Conservation (phyloP, 2,797 vertebrate genomes). For the Xerus rutilus region DNA sequence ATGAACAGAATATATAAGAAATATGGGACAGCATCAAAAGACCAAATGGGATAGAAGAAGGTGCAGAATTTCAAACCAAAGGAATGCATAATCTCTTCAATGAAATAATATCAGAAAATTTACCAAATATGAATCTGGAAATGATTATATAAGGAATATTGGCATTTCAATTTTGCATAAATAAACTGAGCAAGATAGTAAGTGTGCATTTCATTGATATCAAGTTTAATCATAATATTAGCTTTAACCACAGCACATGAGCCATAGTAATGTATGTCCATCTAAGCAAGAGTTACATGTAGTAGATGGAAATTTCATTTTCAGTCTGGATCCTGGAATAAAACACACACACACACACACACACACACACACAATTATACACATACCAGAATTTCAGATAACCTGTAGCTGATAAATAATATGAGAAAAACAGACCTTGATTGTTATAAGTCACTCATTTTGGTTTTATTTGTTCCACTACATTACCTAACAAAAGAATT, state of each 20-base stretch:
- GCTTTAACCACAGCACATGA: background rate
- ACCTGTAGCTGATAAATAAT: background rate
- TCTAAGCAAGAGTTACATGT: background rate
- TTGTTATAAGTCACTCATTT: background rate
- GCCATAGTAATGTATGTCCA: fast-evolving
- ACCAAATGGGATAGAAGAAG: no score
- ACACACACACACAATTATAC: background rate
- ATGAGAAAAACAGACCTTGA: background rate
- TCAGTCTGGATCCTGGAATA: background rate
- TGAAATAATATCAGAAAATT: no score
- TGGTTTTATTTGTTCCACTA: background rate
- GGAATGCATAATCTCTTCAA: no score
- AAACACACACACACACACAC: background rate
- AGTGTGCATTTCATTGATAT: background rate
- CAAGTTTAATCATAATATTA: background rate
- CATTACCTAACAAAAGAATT: background rate
- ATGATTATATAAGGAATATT: background rate
- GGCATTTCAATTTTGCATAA: background rate
- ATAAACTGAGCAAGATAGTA: background rate
- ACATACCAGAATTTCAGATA: background rate
- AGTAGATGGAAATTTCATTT: background rate
- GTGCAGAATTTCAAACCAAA: no score
- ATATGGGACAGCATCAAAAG: no score
- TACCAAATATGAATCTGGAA: background rate
- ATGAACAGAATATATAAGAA: no score